Percentiles rank a stretch among this genome's conserved stretches.
Evolutionary conservation across 1,140 invertebrate genomes (phyloP).

Genomic region (Wiebesia pumilae): DNA sequence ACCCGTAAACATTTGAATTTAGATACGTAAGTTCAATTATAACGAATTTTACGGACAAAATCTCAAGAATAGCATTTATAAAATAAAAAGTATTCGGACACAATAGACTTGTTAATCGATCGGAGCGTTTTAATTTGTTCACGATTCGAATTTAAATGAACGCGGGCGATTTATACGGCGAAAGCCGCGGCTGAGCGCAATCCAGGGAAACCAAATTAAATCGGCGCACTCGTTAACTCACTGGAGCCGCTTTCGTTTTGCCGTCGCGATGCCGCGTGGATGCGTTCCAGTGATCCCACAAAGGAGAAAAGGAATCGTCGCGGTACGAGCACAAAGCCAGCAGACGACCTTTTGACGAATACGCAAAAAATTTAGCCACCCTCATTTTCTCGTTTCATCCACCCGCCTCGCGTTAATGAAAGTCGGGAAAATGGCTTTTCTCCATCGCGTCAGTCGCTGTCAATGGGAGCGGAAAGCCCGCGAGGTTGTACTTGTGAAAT

Average conservation of each 20-base stretch:
- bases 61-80: neutral
- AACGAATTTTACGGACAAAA: neutral
- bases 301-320: neutral
- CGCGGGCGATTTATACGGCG: neutral
- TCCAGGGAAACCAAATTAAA: neutral
- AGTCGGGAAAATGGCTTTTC: constrained; percentile 27
- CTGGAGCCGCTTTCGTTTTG: neutral
- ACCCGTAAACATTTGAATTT: neutral
- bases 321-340: neutral
- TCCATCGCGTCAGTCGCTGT: neutral
- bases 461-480: neutral
- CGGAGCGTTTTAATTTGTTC: neutral
- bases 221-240: neutral
- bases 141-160: neutral
- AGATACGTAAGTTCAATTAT: neutral
- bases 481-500: neutral
- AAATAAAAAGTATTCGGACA: neutral
- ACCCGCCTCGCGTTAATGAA: constrained; percentile 9
- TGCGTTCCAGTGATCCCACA: neutral
- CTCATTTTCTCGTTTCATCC: neutral
- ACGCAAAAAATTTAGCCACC: neutral
- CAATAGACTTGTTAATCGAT: neutral
- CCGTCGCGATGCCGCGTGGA: neutral
- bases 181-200: neutral
- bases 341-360: neutral